phyloP scores from a whole-genome alignment of 1,140 invertebrate species.

The Samia ricini region DNA sequence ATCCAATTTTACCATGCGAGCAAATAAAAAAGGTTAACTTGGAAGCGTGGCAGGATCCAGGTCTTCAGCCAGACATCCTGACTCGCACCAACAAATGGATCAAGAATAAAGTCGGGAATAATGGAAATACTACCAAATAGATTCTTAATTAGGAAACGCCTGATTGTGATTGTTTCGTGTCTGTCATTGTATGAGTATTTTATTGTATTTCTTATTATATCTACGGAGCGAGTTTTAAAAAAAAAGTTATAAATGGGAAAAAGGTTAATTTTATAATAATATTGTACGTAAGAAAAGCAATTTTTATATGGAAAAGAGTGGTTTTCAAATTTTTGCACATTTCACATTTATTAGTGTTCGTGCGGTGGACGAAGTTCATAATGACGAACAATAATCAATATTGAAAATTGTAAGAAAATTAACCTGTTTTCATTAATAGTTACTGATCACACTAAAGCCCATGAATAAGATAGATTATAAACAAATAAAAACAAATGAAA shows the following conservation, averaged over 20 bases:
- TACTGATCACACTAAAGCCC: too few species aligned
- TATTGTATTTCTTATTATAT: background rate
- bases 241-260: background rate
- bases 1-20: slow-evolving; percentile 58
- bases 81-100: slow-evolving; percentile 71
- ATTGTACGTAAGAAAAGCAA: too few species aligned
- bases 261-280: too few species aligned
- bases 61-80: slow-evolving; percentile 60
- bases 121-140: slow-evolving; percentile 58
- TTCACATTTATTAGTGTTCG: too few species aligned
- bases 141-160: slow-evolving; percentile 2
- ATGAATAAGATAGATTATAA: too few species aligned
- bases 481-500: too few species aligned
- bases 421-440: too few species aligned
- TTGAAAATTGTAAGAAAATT: too few species aligned
- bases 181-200: background rate
- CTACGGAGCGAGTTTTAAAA: background rate
- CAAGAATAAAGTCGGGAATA: slow-evolving; percentile 55
- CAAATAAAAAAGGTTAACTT: slow-evolving; percentile 67
- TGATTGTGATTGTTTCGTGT: slow-evolving; percentile 1
- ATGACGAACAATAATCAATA: too few species aligned
- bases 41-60: slow-evolving; percentile 67
- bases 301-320: too few species aligned
- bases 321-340: too few species aligned
- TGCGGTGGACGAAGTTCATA: too few species aligned